Evolutionary conservation across 2,113 vertebrate species (phyloP), one percentile per base, ranked within the genome.

Genomic region (Plecturocebus donacophilus): DNA sequence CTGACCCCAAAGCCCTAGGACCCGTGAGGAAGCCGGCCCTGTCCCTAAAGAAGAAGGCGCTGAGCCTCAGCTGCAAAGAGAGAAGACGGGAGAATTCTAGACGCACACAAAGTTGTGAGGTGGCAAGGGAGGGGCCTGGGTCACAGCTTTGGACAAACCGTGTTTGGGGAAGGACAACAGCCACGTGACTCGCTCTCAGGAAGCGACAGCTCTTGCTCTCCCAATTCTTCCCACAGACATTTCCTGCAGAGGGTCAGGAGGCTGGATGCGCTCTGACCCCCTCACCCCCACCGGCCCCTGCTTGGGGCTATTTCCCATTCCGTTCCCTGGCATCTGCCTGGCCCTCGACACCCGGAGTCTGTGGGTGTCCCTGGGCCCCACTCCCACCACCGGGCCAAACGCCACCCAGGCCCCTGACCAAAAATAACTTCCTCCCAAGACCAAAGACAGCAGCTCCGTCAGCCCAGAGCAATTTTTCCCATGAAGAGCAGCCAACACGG

Each of bases 151-250:
- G 0, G 49, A 61, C n/a, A 70, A 73, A 56, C 30, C 8, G 8
- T 56, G 54, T 91, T 23, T 75, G 66, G 17, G 35, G 35, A 49
- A 82, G 3, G 35, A 71, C 47, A 70, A 66, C 14, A 2, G 49
- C 13, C 27, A 47, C 27, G 77, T 56, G 35, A 6, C 80, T 38
- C 47, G 23, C 20, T 16, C 49, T 92, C 35, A 13, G 96, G 89
- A 91, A 32, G 0, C 7, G 27, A 70, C 7, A 2, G 27, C 45
- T 25, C 71, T n/a, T 80, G 77, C 35, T 61, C 56, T 52, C 2
- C 61, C 84, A 56, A 38, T 49, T 38, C 82, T 94, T 75, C 87
- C 92, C 92, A 94, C 73, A 95, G 96, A 83, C 14, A 23, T 35
- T 87, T 91, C 96, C 87, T 68, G 52, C 21, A n/a, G 66, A 27